Base-by-base conservation (phyloP, 2,888 invertebrate species). In the Sipha maydis region DNA sequence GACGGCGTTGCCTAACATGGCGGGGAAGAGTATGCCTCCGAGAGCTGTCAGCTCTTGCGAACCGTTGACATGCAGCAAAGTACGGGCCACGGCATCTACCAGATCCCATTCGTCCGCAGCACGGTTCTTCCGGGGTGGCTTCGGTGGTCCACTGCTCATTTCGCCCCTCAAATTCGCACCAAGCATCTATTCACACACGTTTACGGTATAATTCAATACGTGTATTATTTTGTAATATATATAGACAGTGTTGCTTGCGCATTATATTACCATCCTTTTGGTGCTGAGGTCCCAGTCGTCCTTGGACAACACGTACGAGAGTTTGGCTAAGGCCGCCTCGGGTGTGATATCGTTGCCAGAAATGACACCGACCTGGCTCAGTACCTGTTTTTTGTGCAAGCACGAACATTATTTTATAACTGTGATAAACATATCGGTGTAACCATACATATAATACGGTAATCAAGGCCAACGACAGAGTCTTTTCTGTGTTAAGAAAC, bases 311-410 rank as follows among this genome's bases (percentile, higher is more conserved):
- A 99, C 96, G 91, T 98, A 99, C 0, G 96, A 94, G 1, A 99
- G 93, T 92, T 99, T 99, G 3, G 97, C 95, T 17, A 98, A 93
- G 0, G 98, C 98, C 0, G 99, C 97, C 92, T 99, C 99, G 0
- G 97, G 96, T 0, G 99, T 99, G 96, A 97, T 96, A 91, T 98
- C 97, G 89, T 93, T 94, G 0, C 97, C 97, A 0, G 95, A 94
- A 48, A 96, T 94, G 1, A 97, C 95, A 0, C 97, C 97, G 88
- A 93, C 93, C 86, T 95, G 94, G 61, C 93, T 92, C 89, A 96
- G 92, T 34, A 93, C 92, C 94, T 89, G 92, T 69, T 82, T 56
- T 9, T 1, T 14, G 11, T 48, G 14, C 14, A 48, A 14, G 11
- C 11, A 48, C 14, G 14, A 48, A 48, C 11, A 48, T 48, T 48